Base-by-base conservation (phyloP, 2,888 invertebrate genomes). In the Stenotaenia linearis region DNA sequence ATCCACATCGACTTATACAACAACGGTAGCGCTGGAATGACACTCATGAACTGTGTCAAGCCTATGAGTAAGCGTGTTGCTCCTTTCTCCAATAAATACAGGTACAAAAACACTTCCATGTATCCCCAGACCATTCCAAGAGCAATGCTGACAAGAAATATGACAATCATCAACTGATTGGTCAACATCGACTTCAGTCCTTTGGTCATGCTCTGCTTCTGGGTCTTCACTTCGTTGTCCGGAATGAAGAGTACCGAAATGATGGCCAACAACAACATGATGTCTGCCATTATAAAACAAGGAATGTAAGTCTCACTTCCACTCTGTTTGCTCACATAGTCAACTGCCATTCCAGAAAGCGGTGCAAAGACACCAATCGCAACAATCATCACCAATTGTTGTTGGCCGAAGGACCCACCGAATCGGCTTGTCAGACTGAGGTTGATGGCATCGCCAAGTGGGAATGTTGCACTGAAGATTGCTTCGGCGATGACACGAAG, bases 71-170 rank as follows among this genome's bases (percentile, higher is more conserved):
- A 85, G 75, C 89, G 87, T 78, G 88, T 85, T 40, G 90, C 90
- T 82, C 89, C 87, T 82, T 91, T 84, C 77, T 89, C 89, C 15
- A 86, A 83, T 50, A 93, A 87, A 80, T 90, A 90, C 90, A 92
- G 92, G 84, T 81, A 87, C 82, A 86, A 82, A 82, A 85, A 86
- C 18, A 93, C 93, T 86, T 96, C 95, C 79, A 95, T 93, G 86
- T 94, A 94, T 35, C 95, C 95, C 92, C 93, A 94, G 85, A 94
- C 91, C 84, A 93, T 93, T 80, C 96, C 96, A 83, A 95, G 88
- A 32, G 92, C 89, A 84, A 94, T 93, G 69, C 95, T 88, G 85
- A 94, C 92, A 83, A 92, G 88, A 84, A 96, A 91, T 84, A 96
- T 94, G 69, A 92, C 88, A 40, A 92, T 90, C 74, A 95, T 91